Base-by-base conservation (phyloP, 1,140 invertebrate genomes). In the Galendromus occidentalis region DNA sequence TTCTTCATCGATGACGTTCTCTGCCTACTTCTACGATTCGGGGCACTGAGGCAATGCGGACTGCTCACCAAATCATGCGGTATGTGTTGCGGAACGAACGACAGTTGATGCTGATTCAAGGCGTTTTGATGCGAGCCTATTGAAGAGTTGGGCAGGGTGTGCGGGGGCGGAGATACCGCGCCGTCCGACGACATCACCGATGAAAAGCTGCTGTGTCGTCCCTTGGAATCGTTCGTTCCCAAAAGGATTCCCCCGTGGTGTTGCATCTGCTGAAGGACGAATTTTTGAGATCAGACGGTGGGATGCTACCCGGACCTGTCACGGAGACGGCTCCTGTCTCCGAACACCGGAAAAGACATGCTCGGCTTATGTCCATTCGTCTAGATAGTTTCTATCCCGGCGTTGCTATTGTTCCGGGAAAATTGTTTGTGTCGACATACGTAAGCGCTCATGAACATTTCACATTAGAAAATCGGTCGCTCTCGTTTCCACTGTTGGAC, bases 51-150 rank as follows among this genome's bases (percentile, higher is more conserved):
- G 12, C 42, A 44, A 12, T 12, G 12, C 42, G 25, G 4, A 47
- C 18, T 47, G 28, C 45, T 59, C 25, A 59, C 51, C 51, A 59
- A 59, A 33, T 59, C 51, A 59, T 59, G 51, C 25, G 51, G 51
- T 2, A 59, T 59, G 51, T 59, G 51, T 33, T 59, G 51, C 51
- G 51, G 51, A 29, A 59, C 51, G 51, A 59, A 59, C 2, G 51
- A 33, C 9, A 59, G 51, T 33, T 59, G 51, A 25, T 59, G 51
- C 51, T 59, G 51, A 59, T 59, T 59, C 12, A 59, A 33, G 14
- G 51, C n/a, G 9, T 59, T 59, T 22, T 12, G 14, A 59, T 14
- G 25, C 17, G 25, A 22, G 51, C 14, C 14, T 25, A 33, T 59
- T 17, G 51, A 39, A 39, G 33, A 2, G 22, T 59, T 59, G 14